These are phyloP conservation scores for Hylaeus anthracinus DNA, from an alignment of 1,140 invertebrate genomes.

Conservation along the genomic window DNA sequence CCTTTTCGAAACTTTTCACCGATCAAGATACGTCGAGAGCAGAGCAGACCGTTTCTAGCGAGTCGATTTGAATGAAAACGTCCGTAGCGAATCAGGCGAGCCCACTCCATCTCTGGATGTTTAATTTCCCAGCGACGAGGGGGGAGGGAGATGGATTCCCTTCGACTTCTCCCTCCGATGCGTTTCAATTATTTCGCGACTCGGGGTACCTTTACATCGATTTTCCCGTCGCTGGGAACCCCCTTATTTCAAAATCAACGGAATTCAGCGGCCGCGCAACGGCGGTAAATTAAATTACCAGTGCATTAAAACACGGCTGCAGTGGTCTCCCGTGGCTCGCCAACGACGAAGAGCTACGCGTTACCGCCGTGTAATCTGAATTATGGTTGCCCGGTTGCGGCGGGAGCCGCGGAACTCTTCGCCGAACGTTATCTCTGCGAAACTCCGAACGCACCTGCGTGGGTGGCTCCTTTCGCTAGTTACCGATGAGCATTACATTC, in stretches of 20 bases:
- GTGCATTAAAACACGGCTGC: slow-evolving; percentile 9
- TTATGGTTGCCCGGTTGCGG: slow-evolving; percentile 9
- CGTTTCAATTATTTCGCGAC: slow-evolving; percentile 25
- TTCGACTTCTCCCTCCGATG: neutral
- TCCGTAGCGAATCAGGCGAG: neutral
- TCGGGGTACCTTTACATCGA: neutral
- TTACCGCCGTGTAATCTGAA: neutral
- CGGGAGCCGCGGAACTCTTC: too few relatives aligned
- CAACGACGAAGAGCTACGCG: neutral
- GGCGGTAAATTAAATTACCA: slow-evolving; percentile 24
- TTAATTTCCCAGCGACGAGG: neutral
- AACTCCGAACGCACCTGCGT: too few relatives aligned
- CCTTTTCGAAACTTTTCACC: slow-evolving; percentile 18
- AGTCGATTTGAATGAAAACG: slow-evolving; percentile 1
- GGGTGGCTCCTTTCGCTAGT: neutral
- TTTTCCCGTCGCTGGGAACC: slow-evolving; percentile 2
- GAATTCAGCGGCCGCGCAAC: neutral
- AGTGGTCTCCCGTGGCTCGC: neutral
- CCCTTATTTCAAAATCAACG: neutral
- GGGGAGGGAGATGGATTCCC: neutral
- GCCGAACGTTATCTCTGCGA: too few relatives aligned
- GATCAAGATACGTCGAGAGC: slow-evolving; percentile 23
- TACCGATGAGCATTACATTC: too few relatives aligned
- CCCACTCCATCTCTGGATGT: neutral
- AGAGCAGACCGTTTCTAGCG: neutral